Evolutionary conservation across 2,888 invertebrate genomes (phyloP), one percentile per base, ranked within the genome.

Genomic region (Formica aserva): DNA sequence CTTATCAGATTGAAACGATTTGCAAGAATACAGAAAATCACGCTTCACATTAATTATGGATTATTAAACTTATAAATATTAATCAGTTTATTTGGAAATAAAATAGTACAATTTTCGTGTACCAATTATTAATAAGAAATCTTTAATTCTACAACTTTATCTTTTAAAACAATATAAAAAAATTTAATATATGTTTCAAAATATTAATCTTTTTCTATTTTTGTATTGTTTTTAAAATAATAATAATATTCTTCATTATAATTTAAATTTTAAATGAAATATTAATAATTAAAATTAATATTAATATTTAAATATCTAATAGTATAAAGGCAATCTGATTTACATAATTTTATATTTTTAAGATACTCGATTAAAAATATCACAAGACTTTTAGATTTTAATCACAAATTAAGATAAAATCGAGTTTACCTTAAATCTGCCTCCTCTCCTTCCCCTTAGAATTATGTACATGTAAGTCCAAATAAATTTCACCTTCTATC

Each of bases 1-100:
- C 45, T 63, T 75, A 75, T 75, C 75, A 75, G 62, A 75, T 62
- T 45, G 74, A 41, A 72, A 60, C 29, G 38, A 26, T 60, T 60
- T 11, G 38, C 26, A 72, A 41, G 29, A 41, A n/a, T 60, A 41
- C 13, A 72, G 18, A 8, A 38, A 72, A 41, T 72, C 9, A 41
- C 13, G 11, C 13, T 15, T 35, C 35, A 57, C 38, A 26, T 29
- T 57, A 38, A 41, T 35, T 35, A 15, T n/a, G 8, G 1, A 22
- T 45, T 66, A 29, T 4, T 29, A 3, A 66, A 66, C 22, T 66
- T 26, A 15, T 60, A 60, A 29, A 11, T 60, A 29, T 15, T 29
- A 60, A 60, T 11, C 5, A 57, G 5, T 13, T 29, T 26, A 22
- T 55, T 57, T 26, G 15, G 3, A 26, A 60, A 29, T 15, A 22